Evolutionary conservation across 2,113 vertebrate genomes (phyloP).

Genomic region (Passer montanus): DNA sequence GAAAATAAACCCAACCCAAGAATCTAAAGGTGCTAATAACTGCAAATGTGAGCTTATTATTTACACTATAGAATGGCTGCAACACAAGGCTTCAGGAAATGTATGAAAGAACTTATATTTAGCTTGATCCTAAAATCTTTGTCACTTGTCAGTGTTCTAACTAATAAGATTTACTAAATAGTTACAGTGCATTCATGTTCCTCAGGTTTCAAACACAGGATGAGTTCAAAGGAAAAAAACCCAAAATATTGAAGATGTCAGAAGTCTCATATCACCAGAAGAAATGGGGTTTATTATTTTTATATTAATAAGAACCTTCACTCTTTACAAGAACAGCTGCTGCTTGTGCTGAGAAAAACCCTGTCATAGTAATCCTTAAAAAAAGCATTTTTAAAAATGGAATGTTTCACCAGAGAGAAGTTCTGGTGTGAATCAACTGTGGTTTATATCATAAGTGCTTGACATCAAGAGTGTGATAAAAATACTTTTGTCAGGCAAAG

Average conservation of each 20-base stretch:
- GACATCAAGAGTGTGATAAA: conserved; percentile 13
- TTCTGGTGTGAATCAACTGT: neutral
- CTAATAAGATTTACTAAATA: neutral
- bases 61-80: neutral
- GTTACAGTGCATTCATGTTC: neutral
- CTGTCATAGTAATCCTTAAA: neutral
- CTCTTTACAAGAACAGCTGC: neutral
- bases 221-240: neutral
- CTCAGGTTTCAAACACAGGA: neutral
- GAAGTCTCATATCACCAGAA: neutral
- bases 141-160: neutral
- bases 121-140: neutral
- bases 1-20: neutral
- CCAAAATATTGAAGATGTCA: neutral
- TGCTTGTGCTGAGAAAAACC: neutral
- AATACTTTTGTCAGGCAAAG: neutral
- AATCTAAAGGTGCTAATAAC: neutral
- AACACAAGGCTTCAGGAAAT: neutral
- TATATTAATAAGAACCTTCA: neutral
- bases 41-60: neutral
- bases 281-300: neutral
- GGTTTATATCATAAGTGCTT: neutral
- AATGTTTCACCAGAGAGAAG: neutral
- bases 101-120: neutral
- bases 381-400: neutral